phyloP scores from a whole-genome alignment of 2,797 vertebrate species.

The Neosilurus hyrtlii region DNA sequence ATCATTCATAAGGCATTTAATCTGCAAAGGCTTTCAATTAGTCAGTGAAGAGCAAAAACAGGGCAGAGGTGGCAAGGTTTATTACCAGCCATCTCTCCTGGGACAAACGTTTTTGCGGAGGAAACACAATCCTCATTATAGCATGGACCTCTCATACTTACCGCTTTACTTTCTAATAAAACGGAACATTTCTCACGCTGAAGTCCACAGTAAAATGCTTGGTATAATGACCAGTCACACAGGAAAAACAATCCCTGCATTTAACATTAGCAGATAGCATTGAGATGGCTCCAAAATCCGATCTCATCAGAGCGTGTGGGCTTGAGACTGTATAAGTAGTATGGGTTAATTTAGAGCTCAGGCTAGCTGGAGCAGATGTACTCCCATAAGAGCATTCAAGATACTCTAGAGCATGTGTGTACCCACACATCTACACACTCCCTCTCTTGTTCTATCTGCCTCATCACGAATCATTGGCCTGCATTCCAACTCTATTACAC shows the following conservation, averaged over 20 bases:
- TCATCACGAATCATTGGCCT: conserved; percentile 64
- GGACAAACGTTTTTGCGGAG: conserved; percentile 63
- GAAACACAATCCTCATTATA: conserved; percentile 68
- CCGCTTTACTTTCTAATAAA: conserved; percentile 63
- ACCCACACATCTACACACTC: conserved; percentile 34
- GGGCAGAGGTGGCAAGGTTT: conserved; percentile 57
- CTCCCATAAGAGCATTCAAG: conserved; percentile 51
- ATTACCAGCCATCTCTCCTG: conserved; percentile 55
- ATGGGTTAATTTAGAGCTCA: conserved; percentile 48
- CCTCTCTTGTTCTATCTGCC: conserved; percentile 55
- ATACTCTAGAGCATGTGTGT: conserved; percentile 13
- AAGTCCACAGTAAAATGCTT: conserved; percentile 61
- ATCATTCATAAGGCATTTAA: conserved; percentile 73
- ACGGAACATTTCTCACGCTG: conserved; percentile 61
- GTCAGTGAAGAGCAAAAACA: conserved; percentile 51
- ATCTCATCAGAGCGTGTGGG: conserved; percentile 34
- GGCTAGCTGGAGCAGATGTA: conserved; percentile 70
- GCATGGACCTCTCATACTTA: conserved; percentile 52
- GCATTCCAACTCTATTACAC: conserved; percentile 66
- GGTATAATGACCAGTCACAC: conserved; percentile 54
- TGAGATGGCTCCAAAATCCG: background rate
- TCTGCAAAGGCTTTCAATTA: conserved; percentile 60
- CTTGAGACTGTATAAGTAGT: conserved; percentile 59
- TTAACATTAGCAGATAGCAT: background rate
- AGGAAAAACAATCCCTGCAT: conserved; percentile 47